These are phyloP conservation scores for Drosophila lutescens DNA, from an alignment of 2,888 invertebrate genomes.

Conservation along the genomic window DNA sequence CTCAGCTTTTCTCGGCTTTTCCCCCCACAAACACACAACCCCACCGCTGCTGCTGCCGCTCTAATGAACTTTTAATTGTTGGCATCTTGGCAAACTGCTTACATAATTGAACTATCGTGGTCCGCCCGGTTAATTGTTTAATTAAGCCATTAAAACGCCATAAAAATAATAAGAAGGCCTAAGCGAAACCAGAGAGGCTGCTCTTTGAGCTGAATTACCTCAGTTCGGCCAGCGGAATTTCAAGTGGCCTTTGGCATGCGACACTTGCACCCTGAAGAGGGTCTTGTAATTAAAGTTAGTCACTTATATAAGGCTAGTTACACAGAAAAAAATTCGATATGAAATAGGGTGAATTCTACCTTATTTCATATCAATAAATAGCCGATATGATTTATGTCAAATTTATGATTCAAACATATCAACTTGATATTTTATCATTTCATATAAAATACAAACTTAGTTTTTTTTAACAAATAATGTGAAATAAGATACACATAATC, in stretches of 20 bases:
- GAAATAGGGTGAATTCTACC: too few relatives aligned
- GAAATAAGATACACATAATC: too few relatives aligned
- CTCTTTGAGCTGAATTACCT: conserved; percentile 24
- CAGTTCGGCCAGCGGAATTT: conserved; percentile 36
- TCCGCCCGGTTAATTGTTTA: conserved; percentile 73
- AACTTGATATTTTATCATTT: too few relatives aligned
- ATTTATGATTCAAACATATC: too few relatives aligned
- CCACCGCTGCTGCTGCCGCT: conserved; percentile 21
- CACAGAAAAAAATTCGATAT: too few relatives aligned
- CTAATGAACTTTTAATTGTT: conserved; percentile 77
- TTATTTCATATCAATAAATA: too few relatives aligned
- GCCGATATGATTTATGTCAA: too few relatives aligned
- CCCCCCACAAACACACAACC: neutral
- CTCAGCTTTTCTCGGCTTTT: conserved; percentile 23
- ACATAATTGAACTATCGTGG: conserved; percentile 71
- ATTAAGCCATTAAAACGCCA: conserved; percentile 76
- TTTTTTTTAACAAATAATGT: too few relatives aligned
- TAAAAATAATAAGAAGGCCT: conserved; percentile 69
- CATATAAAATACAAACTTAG: too few relatives aligned
- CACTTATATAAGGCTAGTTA: neutral
- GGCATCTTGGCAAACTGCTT: conserved; percentile 65
- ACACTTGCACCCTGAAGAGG: conserved; percentile 21
- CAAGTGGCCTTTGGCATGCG: conserved; percentile 71
- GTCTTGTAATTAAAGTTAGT: conserved; percentile 4
- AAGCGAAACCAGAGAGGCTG: conserved; percentile 30